phyloP scores from a whole-genome alignment of 2,888 invertebrate genomes.

The Aphodius granarius region DNA sequence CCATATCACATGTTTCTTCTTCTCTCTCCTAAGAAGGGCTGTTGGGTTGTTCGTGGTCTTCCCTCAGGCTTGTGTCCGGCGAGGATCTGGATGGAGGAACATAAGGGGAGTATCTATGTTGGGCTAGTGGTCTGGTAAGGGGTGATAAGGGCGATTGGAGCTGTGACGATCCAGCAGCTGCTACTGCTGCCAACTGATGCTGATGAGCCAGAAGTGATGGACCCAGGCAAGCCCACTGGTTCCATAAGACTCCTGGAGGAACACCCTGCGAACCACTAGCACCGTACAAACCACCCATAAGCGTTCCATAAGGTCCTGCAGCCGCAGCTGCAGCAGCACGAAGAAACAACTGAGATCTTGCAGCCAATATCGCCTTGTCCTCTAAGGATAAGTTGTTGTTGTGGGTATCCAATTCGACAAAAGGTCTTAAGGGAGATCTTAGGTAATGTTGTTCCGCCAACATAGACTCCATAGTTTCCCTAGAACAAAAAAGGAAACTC shows the following conservation, averaged over 20 bases:
- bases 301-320: constrained; percentile 59
- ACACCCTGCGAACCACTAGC: constrained; percentile 51
- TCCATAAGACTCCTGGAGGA: constrained; percentile 64
- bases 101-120: constrained; percentile 62
- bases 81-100: constrained; percentile 58
- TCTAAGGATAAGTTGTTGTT: constrained; percentile 74
- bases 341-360: constrained; percentile 73
- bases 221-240: constrained; percentile 71
- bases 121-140: constrained; percentile 60
- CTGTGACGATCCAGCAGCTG: constrained; percentile 58
- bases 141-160: constrained; percentile 56
- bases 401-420: constrained; percentile 71
- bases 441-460: constrained; percentile 82
- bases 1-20: neutral
- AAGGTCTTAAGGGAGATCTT: constrained; percentile 75
- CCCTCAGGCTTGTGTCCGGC: constrained; percentile 63
- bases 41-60: constrained; percentile 52
- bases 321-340: constrained; percentile 69
- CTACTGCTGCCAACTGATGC: constrained; percentile 63
- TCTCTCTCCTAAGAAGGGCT: constrained; percentile 46
- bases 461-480: constrained; percentile 91
- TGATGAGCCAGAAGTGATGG: constrained; percentile 64
- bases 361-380: constrained; percentile 77
- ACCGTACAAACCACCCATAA: constrained; percentile 58
- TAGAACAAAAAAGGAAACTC: constrained; percentile 53